A percentile compares a stretch with the other conserved stretches of the same genome.
phyloP scores from a whole-genome alignment of 2,113 vertebrate species.

The Actenoides hombroni region DNA sequence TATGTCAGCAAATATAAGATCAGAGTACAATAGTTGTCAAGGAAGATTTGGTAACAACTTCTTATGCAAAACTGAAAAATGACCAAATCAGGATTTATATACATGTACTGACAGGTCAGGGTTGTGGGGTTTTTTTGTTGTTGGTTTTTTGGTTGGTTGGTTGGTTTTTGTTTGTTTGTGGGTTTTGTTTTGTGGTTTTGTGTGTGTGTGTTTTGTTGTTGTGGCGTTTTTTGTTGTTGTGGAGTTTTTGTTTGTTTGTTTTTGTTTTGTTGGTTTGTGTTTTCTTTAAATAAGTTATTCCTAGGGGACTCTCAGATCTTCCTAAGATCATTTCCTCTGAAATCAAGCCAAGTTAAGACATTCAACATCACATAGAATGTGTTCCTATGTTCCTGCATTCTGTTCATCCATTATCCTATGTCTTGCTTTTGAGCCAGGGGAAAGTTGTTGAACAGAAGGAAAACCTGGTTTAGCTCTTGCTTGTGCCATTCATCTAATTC shows the following conservation, averaged over 20 bases:
- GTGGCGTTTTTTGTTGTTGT: too few relatives aligned
- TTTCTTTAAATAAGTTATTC: background rate
- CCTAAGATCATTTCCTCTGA: background rate
- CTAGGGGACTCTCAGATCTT: background rate
- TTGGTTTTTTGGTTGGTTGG: too few relatives aligned
- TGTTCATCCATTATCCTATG: background rate
- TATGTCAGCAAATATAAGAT: background rate
- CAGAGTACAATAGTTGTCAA: background rate
- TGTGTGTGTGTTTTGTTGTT: background rate
- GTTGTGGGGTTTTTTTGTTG: too few relatives aligned
- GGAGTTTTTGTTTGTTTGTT: too few relatives aligned
- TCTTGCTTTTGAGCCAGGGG: background rate
- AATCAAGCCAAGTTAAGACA: background rate
- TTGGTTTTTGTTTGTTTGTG: background rate
- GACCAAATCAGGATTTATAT: background rate
- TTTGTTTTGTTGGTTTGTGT: background rate
- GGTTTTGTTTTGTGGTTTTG: background rate
- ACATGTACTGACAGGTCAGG: background rate
- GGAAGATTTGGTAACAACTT: background rate
- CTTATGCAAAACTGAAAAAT: background rate
- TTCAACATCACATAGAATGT: background rate
- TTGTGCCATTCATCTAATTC: background rate
- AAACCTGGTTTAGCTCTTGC: background rate
- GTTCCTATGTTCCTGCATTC: background rate
- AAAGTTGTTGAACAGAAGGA: background rate